Base-by-base conservation (phyloP, 2,888 invertebrate genomes). In the Sinohyriopsis cumingii region DNA sequence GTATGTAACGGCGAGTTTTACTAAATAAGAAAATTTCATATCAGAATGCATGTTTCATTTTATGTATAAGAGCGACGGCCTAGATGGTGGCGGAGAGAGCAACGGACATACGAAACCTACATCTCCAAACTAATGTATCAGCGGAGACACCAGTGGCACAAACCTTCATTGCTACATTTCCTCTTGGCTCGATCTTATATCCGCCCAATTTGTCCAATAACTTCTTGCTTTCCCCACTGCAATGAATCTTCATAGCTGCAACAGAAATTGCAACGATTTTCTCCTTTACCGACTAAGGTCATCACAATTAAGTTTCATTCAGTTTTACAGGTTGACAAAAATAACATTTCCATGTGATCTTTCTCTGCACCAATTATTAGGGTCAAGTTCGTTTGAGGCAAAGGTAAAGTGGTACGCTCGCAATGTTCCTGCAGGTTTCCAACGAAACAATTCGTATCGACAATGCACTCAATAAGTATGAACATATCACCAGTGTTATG, bases 111-210 rank as follows among this genome's bases (percentile, higher is more conserved):
- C 20, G 12, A 25, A 5, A n/a, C 15, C 22, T 20, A 66, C 19
- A 57, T 65, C 59, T n/a, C 20, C 33, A 12, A 59, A 33, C 56
- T 5, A 18, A 7, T 24, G 5, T 28, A 28, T 25, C 25, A 22
- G 20, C 45, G 12, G 45, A 12, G 45, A 45, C 45, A 45, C 4
- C 25, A 59, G 20, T 12, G 28, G 55, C 62, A n/a, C 57, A 56
- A 76, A 90, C 91, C 86, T 91, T 91, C 86, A 91, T 89, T 53
- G 80, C 80, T 1, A 91, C 87, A 0, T 86, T 63, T 54, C 91
- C 91, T 62, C 91, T 78, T 66, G 89, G 82, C 62, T 87, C 86
- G 15, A 90, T 56, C 0, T 73, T 75, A 76, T 90, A 91, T 1
- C 91, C 91, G 5, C 90, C 90, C 9, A 91, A 81, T 69, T 84